Evolutionary conservation across 2,888 invertebrate species (phyloP).

Genomic region (Clitarchus hookeri): DNA sequence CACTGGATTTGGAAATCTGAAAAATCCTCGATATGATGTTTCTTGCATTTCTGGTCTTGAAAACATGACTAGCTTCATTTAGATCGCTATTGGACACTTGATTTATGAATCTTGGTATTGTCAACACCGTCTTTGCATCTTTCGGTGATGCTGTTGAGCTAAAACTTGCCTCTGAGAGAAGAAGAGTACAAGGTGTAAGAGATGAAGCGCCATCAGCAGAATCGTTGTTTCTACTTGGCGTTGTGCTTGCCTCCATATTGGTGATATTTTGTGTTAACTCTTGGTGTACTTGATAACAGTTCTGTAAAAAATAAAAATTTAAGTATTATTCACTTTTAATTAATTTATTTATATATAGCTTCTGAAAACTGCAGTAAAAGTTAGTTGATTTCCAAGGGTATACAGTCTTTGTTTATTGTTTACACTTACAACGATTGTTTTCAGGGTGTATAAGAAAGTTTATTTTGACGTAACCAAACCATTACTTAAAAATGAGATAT

Average conservation of each 20-base stretch:
- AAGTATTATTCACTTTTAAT: too few relatives aligned
- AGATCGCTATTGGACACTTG: background rate
- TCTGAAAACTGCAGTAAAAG: too few relatives aligned
- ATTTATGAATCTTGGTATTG: background rate
- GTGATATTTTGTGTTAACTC: too few relatives aligned
- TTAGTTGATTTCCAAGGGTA: too few relatives aligned
- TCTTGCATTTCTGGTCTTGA: background rate
- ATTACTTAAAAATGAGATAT: too few relatives aligned
- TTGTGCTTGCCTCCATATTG: background rate
- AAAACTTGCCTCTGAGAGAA: background rate
- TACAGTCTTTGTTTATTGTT: too few relatives aligned
- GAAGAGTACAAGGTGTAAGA: background rate
- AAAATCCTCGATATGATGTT: background rate
- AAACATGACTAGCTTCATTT: background rate
- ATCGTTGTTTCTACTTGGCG: background rate
- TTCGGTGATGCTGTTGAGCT: background rate
- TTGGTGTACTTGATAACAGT: too few relatives aligned
- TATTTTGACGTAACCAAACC: too few relatives aligned
- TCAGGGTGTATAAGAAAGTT: too few relatives aligned
- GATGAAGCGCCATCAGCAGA: background rate
- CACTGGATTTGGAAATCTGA: background rate
- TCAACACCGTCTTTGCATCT: background rate
- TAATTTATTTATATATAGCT: too few relatives aligned
- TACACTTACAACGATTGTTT: too few relatives aligned
- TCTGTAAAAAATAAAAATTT: too few relatives aligned